Conservation (phyloP, 1,140 invertebrate species). For the Ostrea edulis region DNA sequence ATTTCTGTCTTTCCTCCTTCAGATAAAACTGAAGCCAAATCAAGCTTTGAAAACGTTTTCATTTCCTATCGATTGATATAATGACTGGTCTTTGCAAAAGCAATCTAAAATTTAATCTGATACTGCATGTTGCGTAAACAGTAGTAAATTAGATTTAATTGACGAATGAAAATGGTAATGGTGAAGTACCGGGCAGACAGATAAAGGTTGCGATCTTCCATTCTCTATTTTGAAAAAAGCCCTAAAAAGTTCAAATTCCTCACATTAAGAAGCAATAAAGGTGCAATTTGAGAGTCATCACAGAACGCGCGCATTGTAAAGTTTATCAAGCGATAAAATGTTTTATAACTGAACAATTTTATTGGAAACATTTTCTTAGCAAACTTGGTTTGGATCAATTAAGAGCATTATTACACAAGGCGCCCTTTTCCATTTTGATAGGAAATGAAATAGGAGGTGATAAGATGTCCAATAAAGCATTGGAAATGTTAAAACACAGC, state of each 20-base stretch:
- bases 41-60: slow-evolving; percentile 25
- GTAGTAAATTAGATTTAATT: slow-evolving; percentile 5
- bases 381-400: too few relatives aligned
- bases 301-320: not conserved
- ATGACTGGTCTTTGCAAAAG: slow-evolving; percentile 1
- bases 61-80: not conserved
- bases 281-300: not conserved
- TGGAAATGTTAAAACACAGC: too few relatives aligned
- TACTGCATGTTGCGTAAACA: slow-evolving; percentile 19
- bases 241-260: not conserved
- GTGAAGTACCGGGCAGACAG: not conserved
- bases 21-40: slow-evolving; percentile 19
- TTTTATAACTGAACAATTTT: not conserved
- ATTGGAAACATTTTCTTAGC: not conserved
- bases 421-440: too few relatives aligned
- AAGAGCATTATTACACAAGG: too few relatives aligned
- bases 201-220: not conserved
- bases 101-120: slow-evolving; percentile 16
- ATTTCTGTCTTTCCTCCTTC: not conserved
- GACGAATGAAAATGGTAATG: slow-evolving; percentile 10
- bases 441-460: too few relatives aligned
- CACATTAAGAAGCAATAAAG: not conserved
- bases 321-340: slow-evolving; percentile 1
- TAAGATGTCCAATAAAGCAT: too few relatives aligned
- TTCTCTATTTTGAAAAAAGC: not conserved